Base-by-base conservation (phyloP, 2,113 vertebrate genomes). In the Upupa epops region DNA sequence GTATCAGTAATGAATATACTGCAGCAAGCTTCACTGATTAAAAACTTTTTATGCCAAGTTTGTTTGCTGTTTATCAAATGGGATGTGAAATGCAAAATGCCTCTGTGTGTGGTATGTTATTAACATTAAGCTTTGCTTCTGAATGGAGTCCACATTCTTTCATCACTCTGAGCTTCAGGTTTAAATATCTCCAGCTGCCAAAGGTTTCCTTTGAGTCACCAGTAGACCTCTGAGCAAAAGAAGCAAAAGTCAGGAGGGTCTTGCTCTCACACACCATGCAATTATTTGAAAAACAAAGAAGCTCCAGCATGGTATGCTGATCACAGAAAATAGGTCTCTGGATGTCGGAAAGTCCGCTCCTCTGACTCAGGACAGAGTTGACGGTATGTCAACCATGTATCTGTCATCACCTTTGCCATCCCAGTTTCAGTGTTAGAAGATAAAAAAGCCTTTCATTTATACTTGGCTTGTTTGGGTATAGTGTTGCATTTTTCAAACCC, bases 31-130 rank as follows among this genome's bases (percentile, higher is more conserved):
- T 71, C 76, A 58, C 73, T 83, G 76, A 83, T 93, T 70, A 73
- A 73, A 92, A 95, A 94, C 68, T 89, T 93, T 74, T 46, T 6
- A 2, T 86, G 83, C 86, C 61, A 81, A 83, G 71, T 90, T 88
- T 81, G 51, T 84, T 94, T 92, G 49, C 73, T 61, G 48, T 81
- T 95, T 84, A 69, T 93, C 58, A 49, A 83, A 75, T 9, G 20
- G 61, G 40, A 82, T 65, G 18, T 61, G 75, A 81, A 90, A 78
- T 17, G 34, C 16, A 75, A 49, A 3, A 18, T 66, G 59, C 73
- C 58, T 65, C 86, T 46, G 86, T 75, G 0, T 16, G 9, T 21
- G 49, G 29, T 9, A 28, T 17, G 5, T 36, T 70, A 5, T 36
- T 70, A 70, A 52, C 25, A 22, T 17, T 20, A 72, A 84, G 22